Conservation (phyloP, 2,797 vertebrate genomes). For the Catamblyrhynchus diadema region DNA sequence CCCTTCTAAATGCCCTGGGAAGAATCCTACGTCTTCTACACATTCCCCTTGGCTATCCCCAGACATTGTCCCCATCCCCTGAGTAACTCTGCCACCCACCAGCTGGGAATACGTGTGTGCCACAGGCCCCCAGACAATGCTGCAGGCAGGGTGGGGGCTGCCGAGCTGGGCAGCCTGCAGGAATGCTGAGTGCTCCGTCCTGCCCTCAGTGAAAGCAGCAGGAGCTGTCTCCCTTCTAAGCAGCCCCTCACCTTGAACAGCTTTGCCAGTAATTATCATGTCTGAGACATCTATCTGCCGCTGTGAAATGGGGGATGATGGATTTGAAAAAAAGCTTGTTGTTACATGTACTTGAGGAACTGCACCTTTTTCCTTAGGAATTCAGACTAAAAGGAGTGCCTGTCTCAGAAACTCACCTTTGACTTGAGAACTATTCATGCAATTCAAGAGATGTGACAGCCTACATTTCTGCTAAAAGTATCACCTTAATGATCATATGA, state of each 20-base stretch:
- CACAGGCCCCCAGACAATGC: neutral
- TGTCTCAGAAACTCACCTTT: neutral
- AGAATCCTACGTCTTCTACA: neutral
- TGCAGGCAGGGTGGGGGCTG: rapidly evolving
- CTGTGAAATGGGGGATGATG: neutral
- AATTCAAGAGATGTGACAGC: neutral
- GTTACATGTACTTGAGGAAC: neutral
- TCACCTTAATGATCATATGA: neutral
- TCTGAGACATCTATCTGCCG: neutral
- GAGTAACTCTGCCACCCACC: neutral
- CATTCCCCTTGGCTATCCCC: neutral
- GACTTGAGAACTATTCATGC: neutral
- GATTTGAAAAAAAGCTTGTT: neutral
- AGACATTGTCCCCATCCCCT: neutral
- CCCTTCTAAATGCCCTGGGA: neutral
- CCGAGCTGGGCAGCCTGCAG: neutral
- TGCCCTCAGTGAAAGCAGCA: neutral
- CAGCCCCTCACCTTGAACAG: neutral
- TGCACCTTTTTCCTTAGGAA: neutral
- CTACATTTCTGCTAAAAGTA: neutral
- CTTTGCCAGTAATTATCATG: neutral
- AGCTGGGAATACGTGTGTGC: rapidly evolving
- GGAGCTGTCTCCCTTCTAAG: neutral
- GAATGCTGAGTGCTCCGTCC: rapidly evolving
- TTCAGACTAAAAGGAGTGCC: neutral